Base-by-base conservation (phyloP, 2,888 invertebrate genomes). In the Linnaemya tessellans region DNA sequence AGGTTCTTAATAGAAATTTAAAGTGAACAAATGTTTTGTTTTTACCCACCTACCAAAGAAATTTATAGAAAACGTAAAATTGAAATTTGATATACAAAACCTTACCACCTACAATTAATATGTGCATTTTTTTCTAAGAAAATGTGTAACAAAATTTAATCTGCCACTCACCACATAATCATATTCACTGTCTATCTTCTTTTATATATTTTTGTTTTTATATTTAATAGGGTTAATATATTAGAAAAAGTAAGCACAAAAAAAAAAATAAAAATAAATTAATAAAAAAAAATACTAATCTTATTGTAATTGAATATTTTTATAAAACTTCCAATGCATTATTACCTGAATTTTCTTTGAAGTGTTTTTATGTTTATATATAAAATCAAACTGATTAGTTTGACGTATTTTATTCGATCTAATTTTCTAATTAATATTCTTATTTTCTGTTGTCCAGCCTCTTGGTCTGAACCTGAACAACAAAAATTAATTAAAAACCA, bases 121-220 rank as follows among this genome's bases (percentile, higher is more conserved):
- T 88, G 87, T 88, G 88, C 87, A 87, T 88, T 87, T 87, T 84
- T 84, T 83, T 77, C 79, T 46, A 60, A 73, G 43, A 80, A 68
- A 79, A 41, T 64, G 46, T 18, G 35, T 71, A 65, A 73, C 11
- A 68, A 56, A 73, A 77, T 56, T 64, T 49, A 11, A 51, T 64
- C n/a, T 56, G 49, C 56, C 70, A 20, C 18, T 84, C 86, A 80
- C 22, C 68, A 86, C 84, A 86, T 81, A 49, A 67, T 77, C 75
- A 84, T 64, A 56, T 46, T 62, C 64, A 84, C 56, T 78, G 62
- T 70, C 46, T 51, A 71, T 18, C 20, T 43, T 22, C 49, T 77
- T 78, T 78, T 70, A 60, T 67, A 38, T 22, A n/a, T 71, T 54
- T 38, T 56, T 60, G 35, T 35, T 60, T 60, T 60, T 41, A 38